A percentile compares a stretch with the other conserved stretches of the same genome.
Evolutionary conservation across 2,113 vertebrate species (phyloP).

Genomic region (Campylorhamphus procurvoides): DNA sequence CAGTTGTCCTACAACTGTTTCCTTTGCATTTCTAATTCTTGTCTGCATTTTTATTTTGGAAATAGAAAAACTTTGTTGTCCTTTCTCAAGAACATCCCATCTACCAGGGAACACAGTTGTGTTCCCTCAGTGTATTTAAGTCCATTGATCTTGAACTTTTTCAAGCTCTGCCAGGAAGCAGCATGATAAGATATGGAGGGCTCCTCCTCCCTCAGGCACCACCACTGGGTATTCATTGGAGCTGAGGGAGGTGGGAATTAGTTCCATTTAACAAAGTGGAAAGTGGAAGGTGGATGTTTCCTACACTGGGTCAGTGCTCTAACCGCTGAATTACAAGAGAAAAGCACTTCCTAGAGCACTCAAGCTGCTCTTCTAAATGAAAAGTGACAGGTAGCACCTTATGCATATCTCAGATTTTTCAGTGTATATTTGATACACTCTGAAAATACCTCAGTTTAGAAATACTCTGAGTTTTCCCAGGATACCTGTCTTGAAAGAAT

Average conservation of each 20-base stretch:
- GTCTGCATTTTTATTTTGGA: not conserved
- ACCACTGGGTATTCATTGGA: not conserved
- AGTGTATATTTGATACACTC: not conserved
- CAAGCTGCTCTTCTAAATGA: not conserved
- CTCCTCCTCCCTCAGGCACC: not conserved
- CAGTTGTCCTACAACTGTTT: not conserved
- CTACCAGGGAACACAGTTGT: not conserved
- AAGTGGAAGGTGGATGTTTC: not conserved
- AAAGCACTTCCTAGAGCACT: slow-evolving; percentile 9
- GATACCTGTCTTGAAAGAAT: not conserved
- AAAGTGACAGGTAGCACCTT: slow-evolving; percentile 34
- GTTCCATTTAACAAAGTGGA: not conserved
- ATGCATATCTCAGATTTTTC: slow-evolving; percentile 5
- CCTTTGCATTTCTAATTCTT: not conserved
- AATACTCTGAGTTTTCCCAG: not conserved
- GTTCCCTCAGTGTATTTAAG: not conserved
- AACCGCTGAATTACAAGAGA: not conserved
- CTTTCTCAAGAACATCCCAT: not conserved
- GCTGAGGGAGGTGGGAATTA: not conserved
- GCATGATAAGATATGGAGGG: not conserved
- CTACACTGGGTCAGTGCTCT: not conserved
- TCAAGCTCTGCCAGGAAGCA: not conserved
- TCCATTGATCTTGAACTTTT: not conserved
- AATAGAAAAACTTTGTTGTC: not conserved
- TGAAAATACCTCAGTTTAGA: not conserved